These are phyloP conservation scores for Eupleurogrammus muticus DNA, from an alignment of 2,797 vertebrate genomes.

Conservation along the genomic window DNA sequence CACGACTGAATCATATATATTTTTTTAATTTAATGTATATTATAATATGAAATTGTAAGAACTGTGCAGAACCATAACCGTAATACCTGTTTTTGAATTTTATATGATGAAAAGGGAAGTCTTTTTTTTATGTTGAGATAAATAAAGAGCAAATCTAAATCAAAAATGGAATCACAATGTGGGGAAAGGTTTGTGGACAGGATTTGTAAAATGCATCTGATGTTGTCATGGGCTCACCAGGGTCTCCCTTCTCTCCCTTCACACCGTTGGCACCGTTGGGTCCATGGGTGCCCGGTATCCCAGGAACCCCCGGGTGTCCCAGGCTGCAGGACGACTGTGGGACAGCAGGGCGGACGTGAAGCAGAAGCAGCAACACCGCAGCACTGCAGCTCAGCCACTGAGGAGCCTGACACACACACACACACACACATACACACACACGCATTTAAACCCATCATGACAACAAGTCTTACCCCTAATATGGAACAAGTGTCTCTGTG, in stretches of 20 bases:
- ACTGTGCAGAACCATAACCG: too few relatives aligned
- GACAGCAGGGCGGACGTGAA: background rate
- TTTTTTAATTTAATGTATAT: too few relatives aligned
- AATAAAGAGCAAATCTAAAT: too few relatives aligned
- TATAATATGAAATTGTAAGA: too few relatives aligned
- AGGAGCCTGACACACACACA: slow-evolving; percentile 66
- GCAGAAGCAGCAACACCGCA: slow-evolving; percentile 54
- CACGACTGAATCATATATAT: too few relatives aligned
- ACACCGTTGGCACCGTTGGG: slow-evolving; percentile 51
- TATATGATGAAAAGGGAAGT: too few relatives aligned
- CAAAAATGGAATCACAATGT: background rate
- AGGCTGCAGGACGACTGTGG: slow-evolving; percentile 43
- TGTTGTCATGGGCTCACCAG: slow-evolving; percentile 49
- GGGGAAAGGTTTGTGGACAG: background rate
- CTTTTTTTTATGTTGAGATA: too few relatives aligned
- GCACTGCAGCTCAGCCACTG: slow-evolving; percentile 55
- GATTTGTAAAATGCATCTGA: background rate
- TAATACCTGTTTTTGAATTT: too few relatives aligned
- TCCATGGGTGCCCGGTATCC: slow-evolving; percentile 68
- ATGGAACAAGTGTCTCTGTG: background rate
- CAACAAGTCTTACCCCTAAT: background rate
- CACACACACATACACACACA: too few relatives aligned
- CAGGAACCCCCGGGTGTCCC: slow-evolving; percentile 53
- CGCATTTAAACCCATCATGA: background rate
- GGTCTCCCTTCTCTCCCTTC: slow-evolving; percentile 67